Evolutionary conservation across 2,113 vertebrate species (phyloP).

Genomic region (Gallinago paraguaiae): DNA sequence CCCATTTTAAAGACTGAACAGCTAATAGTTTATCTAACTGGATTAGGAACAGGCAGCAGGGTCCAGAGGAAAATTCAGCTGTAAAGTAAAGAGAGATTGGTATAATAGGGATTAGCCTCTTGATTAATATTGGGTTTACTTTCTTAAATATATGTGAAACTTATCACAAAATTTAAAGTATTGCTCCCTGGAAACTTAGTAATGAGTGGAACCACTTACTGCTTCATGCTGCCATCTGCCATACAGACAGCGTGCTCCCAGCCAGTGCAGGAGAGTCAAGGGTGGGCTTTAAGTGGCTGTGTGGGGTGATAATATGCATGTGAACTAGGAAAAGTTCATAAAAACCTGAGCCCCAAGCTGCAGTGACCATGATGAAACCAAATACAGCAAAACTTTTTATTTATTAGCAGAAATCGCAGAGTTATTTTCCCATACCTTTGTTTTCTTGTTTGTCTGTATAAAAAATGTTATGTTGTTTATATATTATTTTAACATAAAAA

Average conservation of each 20-base stretch:
- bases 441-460: conserved; percentile 21
- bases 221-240: not conserved
- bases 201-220: not conserved
- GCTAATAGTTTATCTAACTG: not conserved
- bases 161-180: not conserved
- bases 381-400: conserved; percentile 2
- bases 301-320: not conserved
- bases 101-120: not conserved
- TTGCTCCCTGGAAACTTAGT: not conserved
- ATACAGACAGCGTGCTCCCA: not conserved
- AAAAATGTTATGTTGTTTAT: conserved; percentile 17
- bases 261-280: not conserved
- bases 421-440: not conserved
- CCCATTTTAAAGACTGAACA: not conserved
- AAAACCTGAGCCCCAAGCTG: not conserved
- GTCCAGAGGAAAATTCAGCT: not conserved
- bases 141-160: not conserved
- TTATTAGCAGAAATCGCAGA: conserved; percentile 58
- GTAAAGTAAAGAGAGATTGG: not conserved
- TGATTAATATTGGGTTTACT: not conserved
- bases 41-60: not conserved
- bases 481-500: not conserved
- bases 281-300: not conserved
- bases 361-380: not conserved
- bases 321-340: not conserved